These are phyloP conservation scores for Ricordea florida DNA, from an alignment of 92 coral and sea anemone genomes.

Conservation along the genomic window DNA sequence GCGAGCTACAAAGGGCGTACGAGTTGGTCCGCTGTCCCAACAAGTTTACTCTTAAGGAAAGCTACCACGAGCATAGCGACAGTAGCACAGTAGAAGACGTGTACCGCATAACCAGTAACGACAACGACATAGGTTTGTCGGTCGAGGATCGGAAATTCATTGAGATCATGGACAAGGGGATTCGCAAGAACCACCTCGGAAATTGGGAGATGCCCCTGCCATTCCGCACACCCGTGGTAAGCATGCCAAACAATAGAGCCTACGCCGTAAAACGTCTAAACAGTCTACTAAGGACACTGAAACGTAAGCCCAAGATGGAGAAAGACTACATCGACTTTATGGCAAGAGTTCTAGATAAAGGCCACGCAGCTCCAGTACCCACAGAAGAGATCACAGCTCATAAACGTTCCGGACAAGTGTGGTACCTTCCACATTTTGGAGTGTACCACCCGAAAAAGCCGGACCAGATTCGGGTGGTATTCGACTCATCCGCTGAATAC, in stretches of 20 bases:
- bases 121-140: constrained; percentile 23
- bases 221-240: not conserved
- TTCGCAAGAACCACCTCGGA: constrained; percentile 8
- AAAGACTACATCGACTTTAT: constrained; percentile 16
- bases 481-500: constrained; percentile 29
- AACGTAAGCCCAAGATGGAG: constrained; percentile 29
- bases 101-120: not conserved
- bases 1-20: not conserved
- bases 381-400: not conserved
- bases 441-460: constrained; percentile 59
- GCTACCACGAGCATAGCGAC: not conserved
- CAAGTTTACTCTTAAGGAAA: not conserved
- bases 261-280: constrained; percentile 11
- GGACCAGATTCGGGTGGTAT: constrained; percentile 37
- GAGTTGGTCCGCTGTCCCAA: constrained; percentile 30
- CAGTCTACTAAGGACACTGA: constrained; percentile 3
- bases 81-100: not conserved
- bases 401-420: constrained; percentile 6
- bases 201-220: constrained; percentile 38
- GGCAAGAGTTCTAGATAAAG: constrained; percentile 33
- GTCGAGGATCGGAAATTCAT: not conserved
- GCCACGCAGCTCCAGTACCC: constrained; percentile 22
- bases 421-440: constrained; percentile 42
- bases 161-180: constrained; percentile 19
- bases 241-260: not conserved